Percentiles rank a stretch among this genome's conserved stretches.
Conservation (phyloP, 2,888 invertebrate species). For the Cecidostiba fungosa region DNA sequence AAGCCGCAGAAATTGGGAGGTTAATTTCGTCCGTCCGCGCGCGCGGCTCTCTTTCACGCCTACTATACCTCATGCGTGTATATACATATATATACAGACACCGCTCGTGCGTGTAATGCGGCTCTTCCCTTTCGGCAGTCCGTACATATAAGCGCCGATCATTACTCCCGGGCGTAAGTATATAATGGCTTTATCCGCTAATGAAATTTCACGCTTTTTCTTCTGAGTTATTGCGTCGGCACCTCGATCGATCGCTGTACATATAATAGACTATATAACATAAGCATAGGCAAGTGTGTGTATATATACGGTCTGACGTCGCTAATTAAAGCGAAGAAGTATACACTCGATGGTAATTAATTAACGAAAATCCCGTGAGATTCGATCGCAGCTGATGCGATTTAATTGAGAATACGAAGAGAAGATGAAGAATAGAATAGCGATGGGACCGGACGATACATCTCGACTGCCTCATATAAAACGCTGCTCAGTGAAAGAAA, state of each 20-base stretch:
- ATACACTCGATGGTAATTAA: constrained; percentile 41
- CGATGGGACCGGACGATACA: constrained; percentile 77
- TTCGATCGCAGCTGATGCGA: constrained; percentile 29
- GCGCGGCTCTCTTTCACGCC: constrained; percentile 65
- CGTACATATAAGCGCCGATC: neutral
- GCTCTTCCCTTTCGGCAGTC: constrained; percentile 25
- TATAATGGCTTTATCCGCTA: constrained; percentile 43
- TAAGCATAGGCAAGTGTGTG: neutral
- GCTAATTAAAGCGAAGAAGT: constrained; percentile 46
- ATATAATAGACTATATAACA: neutral
- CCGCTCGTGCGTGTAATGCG: constrained; percentile 1
- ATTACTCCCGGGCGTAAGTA: neutral
- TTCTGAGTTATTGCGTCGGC: neutral
- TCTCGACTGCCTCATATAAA: constrained; percentile 62
- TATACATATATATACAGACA: neutral
- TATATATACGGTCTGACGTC: constrained; percentile 3
- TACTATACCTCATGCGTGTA: neutral
- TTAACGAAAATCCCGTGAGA: constrained; percentile 55
- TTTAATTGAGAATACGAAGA: constrained; percentile 58
- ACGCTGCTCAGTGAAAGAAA: neutral
- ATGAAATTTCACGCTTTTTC: constrained; percentile 44
- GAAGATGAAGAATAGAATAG: constrained; percentile 62
- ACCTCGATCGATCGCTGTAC: neutral
- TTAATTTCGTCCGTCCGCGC: constrained; percentile 70
- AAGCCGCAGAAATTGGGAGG: constrained; percentile 76